phyloP scores from a whole-genome alignment of 1,140 invertebrate genomes.

The Antheraea mylitta region DNA sequence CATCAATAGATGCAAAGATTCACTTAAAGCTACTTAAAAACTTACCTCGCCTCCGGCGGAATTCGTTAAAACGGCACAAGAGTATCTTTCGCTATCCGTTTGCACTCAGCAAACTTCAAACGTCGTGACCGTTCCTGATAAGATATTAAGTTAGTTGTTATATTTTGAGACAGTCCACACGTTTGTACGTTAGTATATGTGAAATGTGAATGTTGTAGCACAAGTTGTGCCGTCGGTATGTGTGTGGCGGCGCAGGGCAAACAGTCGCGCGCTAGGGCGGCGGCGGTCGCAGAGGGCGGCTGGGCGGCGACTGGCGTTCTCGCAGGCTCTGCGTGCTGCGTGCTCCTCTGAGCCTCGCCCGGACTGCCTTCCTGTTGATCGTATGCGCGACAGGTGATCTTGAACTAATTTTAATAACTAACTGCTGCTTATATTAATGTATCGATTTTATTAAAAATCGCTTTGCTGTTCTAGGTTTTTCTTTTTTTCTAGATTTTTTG shows the following conservation, averaged over 20 bases:
- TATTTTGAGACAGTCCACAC: background rate
- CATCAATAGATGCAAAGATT: background rate
- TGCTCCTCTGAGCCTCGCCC: conserved; percentile 58
- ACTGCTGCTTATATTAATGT: conserved; percentile 27
- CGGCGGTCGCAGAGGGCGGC: conserved; percentile 55
- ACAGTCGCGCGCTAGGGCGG: conserved; percentile 26
- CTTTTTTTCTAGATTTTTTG: background rate
- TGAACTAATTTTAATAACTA: conserved; percentile 42
- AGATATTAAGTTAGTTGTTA: conserved; percentile 4
- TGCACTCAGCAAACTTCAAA: conserved; percentile 41
- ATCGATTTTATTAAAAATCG: conserved; percentile 12
- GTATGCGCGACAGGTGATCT: conserved; percentile 71
- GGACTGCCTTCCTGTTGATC: conserved; percentile 70
- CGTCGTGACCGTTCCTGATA: conserved; percentile 7
- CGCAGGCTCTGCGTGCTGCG: conserved; percentile 45
- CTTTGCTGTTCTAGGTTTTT: background rate
- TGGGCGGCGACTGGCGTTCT: conserved; percentile 71
- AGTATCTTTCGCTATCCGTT: conserved; percentile 33
- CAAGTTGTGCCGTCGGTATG: conserved; percentile 2
- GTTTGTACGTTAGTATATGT: conserved; percentile 6
- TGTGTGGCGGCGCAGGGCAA: conserved; percentile 26
- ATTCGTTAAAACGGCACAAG: conserved; percentile 31
- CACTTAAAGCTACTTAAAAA: conserved; percentile 20
- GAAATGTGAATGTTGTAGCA: conserved; percentile 15
- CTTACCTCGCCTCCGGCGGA: conserved; percentile 38